Base-by-base conservation (phyloP, 1,140 invertebrate species). In the Megalonaias nervosa region DNA sequence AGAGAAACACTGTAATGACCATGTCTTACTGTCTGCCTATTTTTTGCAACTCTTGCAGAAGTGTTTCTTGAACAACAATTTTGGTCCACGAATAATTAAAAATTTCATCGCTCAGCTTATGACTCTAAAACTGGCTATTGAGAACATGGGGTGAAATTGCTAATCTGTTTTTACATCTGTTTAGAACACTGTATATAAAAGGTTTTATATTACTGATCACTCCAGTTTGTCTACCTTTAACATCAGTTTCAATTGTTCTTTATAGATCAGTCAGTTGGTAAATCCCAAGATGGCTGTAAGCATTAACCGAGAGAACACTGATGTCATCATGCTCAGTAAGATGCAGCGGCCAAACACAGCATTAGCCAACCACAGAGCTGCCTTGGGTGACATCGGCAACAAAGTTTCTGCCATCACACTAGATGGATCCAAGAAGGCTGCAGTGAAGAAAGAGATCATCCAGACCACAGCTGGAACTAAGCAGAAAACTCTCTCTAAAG, bases 371-470 rank as follows among this genome's bases (percentile, higher is more conserved):
- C 77, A 73, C 19, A 81, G 86, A 67, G 77, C 84, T 57, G 87
- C 89, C 13, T 77, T 90, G 19, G 86, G 88, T 9, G 89, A 89
- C 75, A 89, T 90, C 72, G 86, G 86, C 14, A 89, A 88, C 74
- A 85, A 87, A 74, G 89, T 90, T 0, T 87, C 87, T 15, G 85
- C 84, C 15, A 84, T 88, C 64, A 82, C 84, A 19, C 85, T 88
- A 55, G 77, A 82, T 59, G 78, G 57, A 31, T 83, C 81, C 57
- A 87, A 85, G 71, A 82, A 82, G 57, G 77, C 74, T 62, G 81
- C 81, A 13, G 75, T 87, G 13, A 87, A 87, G 64, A 87, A 88
- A 70, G 87, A 87, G 80, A 86, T 87, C 31, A 65, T 87, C 31
- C 83, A 86, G 60, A 58, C 77, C 58, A 74, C 65, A 59, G 62